phyloP scores from a whole-genome alignment of 2,113 vertebrate genomes.

The Elachura formosa region DNA sequence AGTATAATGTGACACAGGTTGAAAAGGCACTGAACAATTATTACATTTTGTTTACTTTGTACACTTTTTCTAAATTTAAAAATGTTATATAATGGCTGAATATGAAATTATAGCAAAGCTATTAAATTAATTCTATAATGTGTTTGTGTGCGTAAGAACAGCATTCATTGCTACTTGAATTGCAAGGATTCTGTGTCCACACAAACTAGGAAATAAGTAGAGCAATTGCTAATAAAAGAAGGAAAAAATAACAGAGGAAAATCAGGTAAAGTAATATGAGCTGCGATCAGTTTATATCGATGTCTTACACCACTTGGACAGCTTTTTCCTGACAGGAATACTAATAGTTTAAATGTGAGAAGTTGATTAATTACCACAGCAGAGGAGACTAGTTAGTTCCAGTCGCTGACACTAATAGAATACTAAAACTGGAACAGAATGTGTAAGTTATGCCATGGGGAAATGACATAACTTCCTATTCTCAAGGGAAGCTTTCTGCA shows the following conservation, averaged over 20 bases:
- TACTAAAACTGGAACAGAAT: neutral
- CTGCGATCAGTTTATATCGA: neutral
- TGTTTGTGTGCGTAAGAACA: neutral
- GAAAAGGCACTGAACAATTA: neutral
- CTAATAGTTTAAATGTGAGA: neutral
- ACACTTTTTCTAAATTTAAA: neutral
- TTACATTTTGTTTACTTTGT: neutral
- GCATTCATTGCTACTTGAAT: neutral
- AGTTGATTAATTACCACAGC: neutral
- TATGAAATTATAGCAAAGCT: neutral
- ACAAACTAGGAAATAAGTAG: neutral
- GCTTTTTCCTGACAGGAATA: neutral
- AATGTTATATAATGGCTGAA: neutral
- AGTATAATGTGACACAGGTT: neutral
- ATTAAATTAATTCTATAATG: neutral
- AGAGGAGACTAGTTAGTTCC: neutral
- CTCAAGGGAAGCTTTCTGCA: neutral
- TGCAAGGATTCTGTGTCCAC: neutral
- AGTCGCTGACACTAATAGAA: rapidly evolving
- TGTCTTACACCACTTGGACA: neutral
- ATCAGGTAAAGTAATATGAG: neutral
- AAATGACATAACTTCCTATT: neutral
- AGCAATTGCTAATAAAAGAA: neutral
- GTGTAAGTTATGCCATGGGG: neutral
- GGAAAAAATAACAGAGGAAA: neutral